A percentile compares a stretch with the other conserved stretches of the same genome.
These are phyloP conservation scores for Noturus placidus DNA, from an alignment of 2,113 vertebrate species.

Conservation along the genomic window DNA sequence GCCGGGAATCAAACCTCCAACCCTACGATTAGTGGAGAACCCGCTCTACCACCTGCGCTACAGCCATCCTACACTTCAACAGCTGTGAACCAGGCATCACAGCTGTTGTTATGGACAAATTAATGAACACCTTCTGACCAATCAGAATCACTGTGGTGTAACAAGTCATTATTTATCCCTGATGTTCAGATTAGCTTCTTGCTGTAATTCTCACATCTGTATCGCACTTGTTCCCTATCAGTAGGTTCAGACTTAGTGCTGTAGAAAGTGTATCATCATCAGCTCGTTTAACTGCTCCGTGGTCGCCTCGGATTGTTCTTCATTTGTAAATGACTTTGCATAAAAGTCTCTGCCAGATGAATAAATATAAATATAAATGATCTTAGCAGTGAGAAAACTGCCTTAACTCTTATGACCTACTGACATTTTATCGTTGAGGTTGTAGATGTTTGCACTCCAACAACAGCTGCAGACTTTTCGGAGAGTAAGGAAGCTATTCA, in stretches of 20 bases:
- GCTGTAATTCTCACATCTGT: background rate
- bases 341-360: background rate
- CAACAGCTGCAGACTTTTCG: background rate
- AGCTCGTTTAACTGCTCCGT: background rate
- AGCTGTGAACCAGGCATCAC: too few species aligned
- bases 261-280: background rate
- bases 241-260: background rate
- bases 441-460: background rate
- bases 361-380: background rate
- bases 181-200: background rate
- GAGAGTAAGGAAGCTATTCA: background rate
- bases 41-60: too few species aligned
- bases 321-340: slow-evolving; percentile 1
- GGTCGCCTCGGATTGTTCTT: background rate
- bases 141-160: background rate
- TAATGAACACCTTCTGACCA: background rate
- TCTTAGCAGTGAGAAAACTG: background rate
- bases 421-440: slow-evolving; percentile 23
- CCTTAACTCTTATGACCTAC: background rate
- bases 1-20: too few species aligned
- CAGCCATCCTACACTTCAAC: too few species aligned
- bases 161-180: background rate
- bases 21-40: too few species aligned
- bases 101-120: background rate
- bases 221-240: background rate